Evolutionary conservation across 2,888 invertebrate genomes (phyloP).

Genomic region (Spodoptera exigua): DNA sequence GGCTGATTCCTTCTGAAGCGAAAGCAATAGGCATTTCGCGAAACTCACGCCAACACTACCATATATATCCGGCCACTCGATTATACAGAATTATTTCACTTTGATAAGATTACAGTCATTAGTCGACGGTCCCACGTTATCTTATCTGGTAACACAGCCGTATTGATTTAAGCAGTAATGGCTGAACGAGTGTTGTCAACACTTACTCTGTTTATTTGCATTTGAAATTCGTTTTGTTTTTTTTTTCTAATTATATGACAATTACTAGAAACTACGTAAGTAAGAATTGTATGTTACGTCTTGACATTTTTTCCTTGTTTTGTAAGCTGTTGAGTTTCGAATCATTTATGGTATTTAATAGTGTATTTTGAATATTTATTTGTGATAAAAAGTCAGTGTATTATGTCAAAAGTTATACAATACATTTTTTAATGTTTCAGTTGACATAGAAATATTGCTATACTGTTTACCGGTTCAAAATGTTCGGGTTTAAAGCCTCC

Average conservation of each 20-base stretch:
- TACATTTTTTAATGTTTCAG: constrained; percentile 48
- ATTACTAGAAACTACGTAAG: constrained; percentile 58
- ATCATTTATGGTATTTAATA: too few species aligned
- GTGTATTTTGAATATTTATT: too few species aligned
- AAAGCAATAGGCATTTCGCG: constrained; percentile 1
- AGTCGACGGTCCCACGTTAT: constrained; percentile 73
- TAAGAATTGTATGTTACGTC: constrained; percentile 30
- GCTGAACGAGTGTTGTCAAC: constrained; percentile 65
- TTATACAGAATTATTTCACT: constrained; percentile 66
- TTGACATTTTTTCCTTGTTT: too few species aligned
- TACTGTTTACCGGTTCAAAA: too few species aligned
- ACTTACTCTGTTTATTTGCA: constrained; percentile 64
- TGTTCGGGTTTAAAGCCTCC: constrained; percentile 76
- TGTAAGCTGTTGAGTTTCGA: too few species aligned
- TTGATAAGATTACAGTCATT: constrained; percentile 79
- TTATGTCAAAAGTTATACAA: constrained; percentile 7
- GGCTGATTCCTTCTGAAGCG: constrained; percentile 4
- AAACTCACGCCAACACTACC: constrained; percentile 18
- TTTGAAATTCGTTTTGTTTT: constrained; percentile 43
- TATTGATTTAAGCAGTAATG: constrained; percentile 77
- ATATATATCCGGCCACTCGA: constrained; percentile 55
- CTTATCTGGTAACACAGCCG: constrained; percentile 75
- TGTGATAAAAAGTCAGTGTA: not conserved
- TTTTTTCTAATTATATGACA: constrained; percentile 46
- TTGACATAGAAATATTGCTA: constrained; percentile 47